Conservation (phyloP, 2,797 vertebrate species). For the Sebastolobus alascanus region DNA sequence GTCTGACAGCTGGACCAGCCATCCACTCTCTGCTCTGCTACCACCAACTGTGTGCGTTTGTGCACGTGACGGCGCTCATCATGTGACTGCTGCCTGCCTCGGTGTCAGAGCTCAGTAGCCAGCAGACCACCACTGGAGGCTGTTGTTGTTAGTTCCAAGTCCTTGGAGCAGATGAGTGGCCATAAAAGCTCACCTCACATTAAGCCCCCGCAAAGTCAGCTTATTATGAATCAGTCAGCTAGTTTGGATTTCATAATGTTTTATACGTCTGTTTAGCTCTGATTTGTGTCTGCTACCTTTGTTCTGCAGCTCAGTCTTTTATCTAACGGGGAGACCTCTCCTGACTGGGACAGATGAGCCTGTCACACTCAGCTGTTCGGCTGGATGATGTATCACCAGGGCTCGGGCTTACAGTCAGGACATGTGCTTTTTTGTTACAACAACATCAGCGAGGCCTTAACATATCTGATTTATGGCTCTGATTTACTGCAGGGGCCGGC, state of each 20-base stretch:
- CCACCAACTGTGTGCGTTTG: slow-evolving; percentile 58
- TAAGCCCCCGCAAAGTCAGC: slow-evolving; percentile 16
- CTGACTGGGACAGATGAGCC: slow-evolving; percentile 64
- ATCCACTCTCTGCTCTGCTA: slow-evolving; percentile 26
- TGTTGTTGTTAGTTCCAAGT: slow-evolving; percentile 59
- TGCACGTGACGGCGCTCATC: slow-evolving; percentile 61
- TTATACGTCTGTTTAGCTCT: slow-evolving; percentile 43
- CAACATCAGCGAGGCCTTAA: slow-evolving; percentile 59
- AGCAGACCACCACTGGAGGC: slow-evolving; percentile 66
- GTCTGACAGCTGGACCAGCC: slow-evolving; percentile 58
- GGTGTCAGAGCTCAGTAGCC: slow-evolving; percentile 54
- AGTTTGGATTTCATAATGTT: slow-evolving; percentile 30
- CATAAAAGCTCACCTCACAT: slow-evolving; percentile 40
- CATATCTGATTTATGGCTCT: slow-evolving; percentile 65
- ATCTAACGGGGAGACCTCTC: slow-evolving; percentile 34
- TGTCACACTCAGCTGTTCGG: slow-evolving; percentile 77
- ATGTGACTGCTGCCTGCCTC: slow-evolving; percentile 64
- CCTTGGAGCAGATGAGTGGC: slow-evolving; percentile 57
- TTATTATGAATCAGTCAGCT: slow-evolving; percentile 30
- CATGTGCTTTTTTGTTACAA: slow-evolving; percentile 71
- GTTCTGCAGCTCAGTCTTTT: slow-evolving; percentile 31
- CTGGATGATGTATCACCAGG: slow-evolving; percentile 67
- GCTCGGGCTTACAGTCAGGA: slow-evolving; percentile 55
- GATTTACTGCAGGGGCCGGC: slow-evolving; percentile 37
- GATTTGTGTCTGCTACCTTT: slow-evolving; percentile 37